Evolutionary conservation across 2,797 vertebrate species (phyloP).

Genomic region (Pagetopsis macropterus): DNA sequence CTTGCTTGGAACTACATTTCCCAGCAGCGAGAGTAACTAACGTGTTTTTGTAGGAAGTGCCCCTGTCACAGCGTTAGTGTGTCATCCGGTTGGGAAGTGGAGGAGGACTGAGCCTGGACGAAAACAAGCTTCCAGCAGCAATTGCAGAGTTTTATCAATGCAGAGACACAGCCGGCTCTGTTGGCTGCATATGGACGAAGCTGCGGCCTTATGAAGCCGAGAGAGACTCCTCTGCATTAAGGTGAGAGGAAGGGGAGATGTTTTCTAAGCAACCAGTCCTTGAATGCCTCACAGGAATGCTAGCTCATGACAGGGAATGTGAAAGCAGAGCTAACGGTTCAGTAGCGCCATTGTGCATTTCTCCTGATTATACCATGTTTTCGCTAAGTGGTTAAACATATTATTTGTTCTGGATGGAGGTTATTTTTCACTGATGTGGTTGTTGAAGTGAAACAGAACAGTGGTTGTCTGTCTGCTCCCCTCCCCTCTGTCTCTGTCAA

Average conservation of each 20-base stretch:
- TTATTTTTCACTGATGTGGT: slow-evolving; percentile 39
- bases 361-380: slow-evolving; percentile 4
- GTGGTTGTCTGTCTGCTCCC: slow-evolving; percentile 60
- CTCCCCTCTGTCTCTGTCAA: slow-evolving; percentile 58
- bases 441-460: slow-evolving; percentile 54
- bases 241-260: slow-evolving; percentile 65
- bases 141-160: slow-evolving; percentile 37
- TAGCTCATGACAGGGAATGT: slow-evolving; percentile 44
- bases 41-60: slow-evolving; percentile 81
- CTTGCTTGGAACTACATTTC: slow-evolving; percentile 66
- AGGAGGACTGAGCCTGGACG: slow-evolving; percentile 49
- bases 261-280: slow-evolving; percentile 47
- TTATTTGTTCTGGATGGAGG: not conserved
- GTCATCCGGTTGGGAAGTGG: slow-evolving; percentile 78
- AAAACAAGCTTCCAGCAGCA: slow-evolving; percentile 36
- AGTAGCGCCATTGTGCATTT: slow-evolving; percentile 40
- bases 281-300: slow-evolving; percentile 49
- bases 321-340: slow-evolving; percentile 54
- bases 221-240: slow-evolving; percentile 21
- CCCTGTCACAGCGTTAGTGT: slow-evolving; percentile 47
- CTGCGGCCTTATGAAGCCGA: slow-evolving; percentile 48
- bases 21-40: slow-evolving; percentile 46
- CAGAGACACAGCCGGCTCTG: slow-evolving; percentile 5
- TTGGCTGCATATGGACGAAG: slow-evolving; percentile 9
- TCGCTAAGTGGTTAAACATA: not conserved